Conservation (phyloP, 2,888 invertebrate genomes). For the Lycocerus yunnanus region DNA sequence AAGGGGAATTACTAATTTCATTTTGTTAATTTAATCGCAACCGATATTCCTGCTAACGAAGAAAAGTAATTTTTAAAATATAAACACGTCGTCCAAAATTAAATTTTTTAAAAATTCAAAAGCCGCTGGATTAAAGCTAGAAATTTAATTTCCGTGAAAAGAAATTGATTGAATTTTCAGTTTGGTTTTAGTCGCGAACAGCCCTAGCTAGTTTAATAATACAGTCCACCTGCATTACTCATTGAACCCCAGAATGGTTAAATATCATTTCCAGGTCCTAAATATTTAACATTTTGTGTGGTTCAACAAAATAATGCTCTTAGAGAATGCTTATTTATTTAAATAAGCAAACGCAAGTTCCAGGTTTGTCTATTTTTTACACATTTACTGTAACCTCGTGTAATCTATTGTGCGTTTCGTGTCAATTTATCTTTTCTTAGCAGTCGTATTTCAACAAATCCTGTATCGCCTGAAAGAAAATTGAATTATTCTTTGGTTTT, state of each 20-base stretch:
- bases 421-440: background rate
- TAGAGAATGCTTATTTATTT: background rate
- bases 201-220: background rate
- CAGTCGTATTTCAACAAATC: background rate
- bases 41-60: background rate
- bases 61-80: background rate
- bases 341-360: background rate
- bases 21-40: background rate
- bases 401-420: background rate
- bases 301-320: background rate
- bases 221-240: background rate
- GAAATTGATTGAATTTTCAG: background rate
- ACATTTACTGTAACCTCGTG: background rate
- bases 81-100: background rate
- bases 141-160: background rate
- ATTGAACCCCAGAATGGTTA: background rate
- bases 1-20: background rate
- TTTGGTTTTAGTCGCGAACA: background rate
- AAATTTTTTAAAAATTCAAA: background rate
- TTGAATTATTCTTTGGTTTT: background rate
- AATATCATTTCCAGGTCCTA: background rate
- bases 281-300: background rate
- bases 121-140: background rate
- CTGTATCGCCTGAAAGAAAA: background rate
- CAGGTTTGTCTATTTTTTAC: background rate